Evolutionary conservation across 2,113 vertebrate species (phyloP), one percentile per base, ranked within the genome.

Genomic region (Pygoscelis antarcticus): DNA sequence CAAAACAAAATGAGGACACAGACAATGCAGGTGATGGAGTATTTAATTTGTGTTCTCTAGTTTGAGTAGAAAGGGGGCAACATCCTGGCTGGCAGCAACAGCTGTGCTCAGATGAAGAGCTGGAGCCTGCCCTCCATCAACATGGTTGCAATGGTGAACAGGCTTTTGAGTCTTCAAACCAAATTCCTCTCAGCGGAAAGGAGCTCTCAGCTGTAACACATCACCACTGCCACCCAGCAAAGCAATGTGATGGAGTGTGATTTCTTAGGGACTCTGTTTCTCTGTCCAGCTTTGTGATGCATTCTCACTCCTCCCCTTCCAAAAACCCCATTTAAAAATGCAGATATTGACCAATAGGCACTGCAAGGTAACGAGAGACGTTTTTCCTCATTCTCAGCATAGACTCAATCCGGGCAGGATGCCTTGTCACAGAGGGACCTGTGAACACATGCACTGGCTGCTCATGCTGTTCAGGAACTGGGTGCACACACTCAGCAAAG

Each of bases 361-460:
- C 40, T 49, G n/a, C 22, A 52, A 52, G 13, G 13, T 46, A 82
- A 55, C 29, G 17, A 22, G 36, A 79, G 10, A 51, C 3, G 16
- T 61, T 88, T 72, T 87, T 72, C 26, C 57, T 71, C 20, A n/a
- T 84, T 96, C 75, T 36, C 42, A 42, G 68, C 22, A 74, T 17
- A 72, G 29, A 25, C 8, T 60, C 15, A 85, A 52, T 46, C 14
- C 1, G 6, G n/a, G 32, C n/a, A 80, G 94, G 87, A 87, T 71
- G 46, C 7, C 2, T 72, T 94, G 51, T 27, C 69, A 44, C 65
- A 61, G 66, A 54, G 6, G 4, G 32, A 82, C 89, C 54, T 97
- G 94, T 97, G 71, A 66, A 77, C 75, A 93, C 95, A 95, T 17
- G 93, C 58, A 58, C 26, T 65, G 82, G 80, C 66, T 89, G 57